Percentiles rank a stretch among this genome's conserved stretches.
phyloP scores from a whole-genome alignment of 2,113 vertebrate species.

The Phalacrocorax brasilianus region DNA sequence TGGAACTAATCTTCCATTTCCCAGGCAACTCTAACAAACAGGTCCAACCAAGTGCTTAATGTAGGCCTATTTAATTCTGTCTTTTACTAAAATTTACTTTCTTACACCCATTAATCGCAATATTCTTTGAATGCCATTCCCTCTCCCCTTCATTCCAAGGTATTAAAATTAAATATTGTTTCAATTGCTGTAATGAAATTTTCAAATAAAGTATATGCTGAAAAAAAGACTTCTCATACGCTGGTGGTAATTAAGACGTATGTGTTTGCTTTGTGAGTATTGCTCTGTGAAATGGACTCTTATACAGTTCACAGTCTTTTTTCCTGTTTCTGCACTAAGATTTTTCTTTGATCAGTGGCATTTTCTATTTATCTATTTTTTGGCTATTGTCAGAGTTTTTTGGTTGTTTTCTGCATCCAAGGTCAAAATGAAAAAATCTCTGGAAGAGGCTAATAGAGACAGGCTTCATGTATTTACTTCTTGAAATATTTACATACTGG shows the following conservation, averaged over 20 bases:
- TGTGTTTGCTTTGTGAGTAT: background rate
- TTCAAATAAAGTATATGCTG: background rate
- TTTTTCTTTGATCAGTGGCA: background rate
- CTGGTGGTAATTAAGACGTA: background rate
- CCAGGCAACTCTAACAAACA: background rate
- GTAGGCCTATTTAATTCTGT: background rate
- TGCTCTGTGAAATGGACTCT: background rate
- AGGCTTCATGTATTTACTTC: background rate
- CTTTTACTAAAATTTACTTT: background rate
- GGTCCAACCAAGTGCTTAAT: accelerated
- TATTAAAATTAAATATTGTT: background rate
- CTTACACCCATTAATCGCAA: background rate
- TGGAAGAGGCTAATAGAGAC: background rate
- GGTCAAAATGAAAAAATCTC: background rate
- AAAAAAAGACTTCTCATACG: background rate
- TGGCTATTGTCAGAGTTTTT: background rate
- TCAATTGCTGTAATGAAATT: background rate
- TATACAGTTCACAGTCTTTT: background rate
- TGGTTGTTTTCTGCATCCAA: background rate
- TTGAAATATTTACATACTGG: background rate
- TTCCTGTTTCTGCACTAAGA: background rate
- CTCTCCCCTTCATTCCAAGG: background rate
- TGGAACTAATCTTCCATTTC: background rate
- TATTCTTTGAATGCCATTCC: background rate
- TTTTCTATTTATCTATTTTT: background rate